Evolutionary conservation across 2,113 vertebrate genomes (phyloP), one percentile per base, ranked within the genome.

Genomic region (Lycocorax pyrrhopterus): DNA sequence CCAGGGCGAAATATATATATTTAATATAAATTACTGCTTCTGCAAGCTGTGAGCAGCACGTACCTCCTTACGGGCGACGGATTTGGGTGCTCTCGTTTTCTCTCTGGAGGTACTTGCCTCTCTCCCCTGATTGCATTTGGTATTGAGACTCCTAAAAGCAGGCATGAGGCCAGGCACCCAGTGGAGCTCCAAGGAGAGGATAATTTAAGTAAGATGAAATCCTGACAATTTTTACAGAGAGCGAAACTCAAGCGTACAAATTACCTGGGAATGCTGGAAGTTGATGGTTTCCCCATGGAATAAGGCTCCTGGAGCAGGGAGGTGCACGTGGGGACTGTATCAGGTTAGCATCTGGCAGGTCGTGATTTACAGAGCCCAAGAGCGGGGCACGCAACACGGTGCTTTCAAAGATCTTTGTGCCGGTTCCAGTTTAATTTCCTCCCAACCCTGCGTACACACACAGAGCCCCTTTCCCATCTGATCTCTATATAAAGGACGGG

Each of bases 231-330:
- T 96, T 93, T 86, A 87, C 63, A 12, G 89, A 94, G 95, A 91
- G 86, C 4, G 9, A 94, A 96, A 86, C 86, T 82, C 81, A 30
- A 94, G 78, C 41, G 91, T 74, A 81, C 76, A 12, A 75, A 88
- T 96, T 96, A 97, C 95, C 94, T 96, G 91, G 86, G 94, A 96
- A 80, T 33, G 92, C 87, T 89, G 94, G 86, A 91, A 60, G 82
- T 88, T 89, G 94, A 94, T 94, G 30, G 16, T 83, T 32, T 91
- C 85, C 82, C 69, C 29, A 2, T 0, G 23, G 69, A 30, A 55
- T 51, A 39, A 52, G 33, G 53, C 44, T 92, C 43, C 49, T 27
- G 47, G 67, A 67, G 47, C 7, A 2, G 46, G 63, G 82, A 85
- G 56, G 58, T 87, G 47, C 66, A 29, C 4, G 15, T 51, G 85